Evolutionary conservation across 2,888 invertebrate genomes (phyloP).

Genomic region (Reticulitermes lucifugus): DNA sequence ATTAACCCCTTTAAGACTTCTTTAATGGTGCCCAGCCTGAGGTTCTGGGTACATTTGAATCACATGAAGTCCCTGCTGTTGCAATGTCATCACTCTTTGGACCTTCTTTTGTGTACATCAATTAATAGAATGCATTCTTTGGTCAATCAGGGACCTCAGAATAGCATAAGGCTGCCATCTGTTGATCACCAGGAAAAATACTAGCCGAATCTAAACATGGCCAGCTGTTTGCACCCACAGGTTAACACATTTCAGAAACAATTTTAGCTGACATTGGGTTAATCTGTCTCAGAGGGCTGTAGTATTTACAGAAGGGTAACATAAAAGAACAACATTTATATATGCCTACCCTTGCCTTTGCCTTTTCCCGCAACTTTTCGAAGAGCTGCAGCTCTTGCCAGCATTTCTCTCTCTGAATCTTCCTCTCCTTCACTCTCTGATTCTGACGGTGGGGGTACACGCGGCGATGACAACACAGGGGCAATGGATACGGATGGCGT

Average conservation of each 20-base stretch:
- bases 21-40: too few relatives aligned
- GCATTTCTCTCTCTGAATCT: constrained; percentile 50
- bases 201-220: not conserved
- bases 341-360: constrained; percentile 51
- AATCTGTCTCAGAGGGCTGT: too few relatives aligned
- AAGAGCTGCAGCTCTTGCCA: constrained; percentile 45
- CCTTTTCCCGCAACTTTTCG: constrained; percentile 52
- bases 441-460: constrained; percentile 41
- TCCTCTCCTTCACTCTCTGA: constrained; percentile 51
- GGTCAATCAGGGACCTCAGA: too few relatives aligned
- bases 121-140: too few relatives aligned
- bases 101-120: too few relatives aligned
- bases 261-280: not conserved
- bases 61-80: too few relatives aligned
- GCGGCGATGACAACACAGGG: constrained; percentile 61
- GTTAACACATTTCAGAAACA: not conserved
- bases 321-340: not conserved
- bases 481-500: constrained; percentile 67
- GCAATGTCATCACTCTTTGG: too few relatives aligned
- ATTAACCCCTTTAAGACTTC: too few relatives aligned
- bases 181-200: too few relatives aligned
- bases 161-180: too few relatives aligned
- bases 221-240: not conserved
- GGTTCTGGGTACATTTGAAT: too few relatives aligned
- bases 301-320: not conserved